Evolutionary conservation across 2,797 vertebrate genomes (phyloP).

Genomic region (Cyclura pinguis): DNA sequence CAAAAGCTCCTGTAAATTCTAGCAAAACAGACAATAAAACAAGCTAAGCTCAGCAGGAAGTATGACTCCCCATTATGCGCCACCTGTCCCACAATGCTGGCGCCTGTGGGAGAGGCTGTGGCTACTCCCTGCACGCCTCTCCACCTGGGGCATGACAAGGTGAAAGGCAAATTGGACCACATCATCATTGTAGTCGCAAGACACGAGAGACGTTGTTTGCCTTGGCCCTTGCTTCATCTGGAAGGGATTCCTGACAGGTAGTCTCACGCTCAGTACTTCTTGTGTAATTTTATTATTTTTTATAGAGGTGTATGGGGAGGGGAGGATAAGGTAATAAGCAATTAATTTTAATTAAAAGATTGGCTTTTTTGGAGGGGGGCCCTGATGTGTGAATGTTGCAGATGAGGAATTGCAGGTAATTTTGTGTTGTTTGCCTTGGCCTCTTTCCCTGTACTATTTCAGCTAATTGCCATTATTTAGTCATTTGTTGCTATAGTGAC

Average conservation of each 20-base stretch:
- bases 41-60: neutral
- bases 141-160: neutral
- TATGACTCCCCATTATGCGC: neutral
- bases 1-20: too few species aligned
- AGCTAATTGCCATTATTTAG: constrained; percentile 68
- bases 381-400: neutral
- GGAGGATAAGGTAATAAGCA: constrained; percentile 1
- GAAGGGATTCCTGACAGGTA: constrained; percentile 16
- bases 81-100: neutral
- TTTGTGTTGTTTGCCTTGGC: constrained; percentile 10
- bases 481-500: constrained; percentile 63
- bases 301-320: neutral
- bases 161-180: neutral
- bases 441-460: neutral
- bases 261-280: neutral
- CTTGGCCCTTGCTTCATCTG: constrained; percentile 8
- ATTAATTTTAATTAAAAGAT: constrained; percentile 32
- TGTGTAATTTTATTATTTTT: neutral
- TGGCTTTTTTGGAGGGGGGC: neutral
- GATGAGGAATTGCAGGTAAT: constrained; percentile 44
- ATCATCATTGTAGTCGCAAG: neutral
- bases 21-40: neutral
- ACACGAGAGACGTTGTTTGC: neutral
- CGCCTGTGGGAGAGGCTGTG: neutral
- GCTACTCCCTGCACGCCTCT: neutral